Conservation (phyloP, 2,888 invertebrate species). For the Camponotus fellah region DNA sequence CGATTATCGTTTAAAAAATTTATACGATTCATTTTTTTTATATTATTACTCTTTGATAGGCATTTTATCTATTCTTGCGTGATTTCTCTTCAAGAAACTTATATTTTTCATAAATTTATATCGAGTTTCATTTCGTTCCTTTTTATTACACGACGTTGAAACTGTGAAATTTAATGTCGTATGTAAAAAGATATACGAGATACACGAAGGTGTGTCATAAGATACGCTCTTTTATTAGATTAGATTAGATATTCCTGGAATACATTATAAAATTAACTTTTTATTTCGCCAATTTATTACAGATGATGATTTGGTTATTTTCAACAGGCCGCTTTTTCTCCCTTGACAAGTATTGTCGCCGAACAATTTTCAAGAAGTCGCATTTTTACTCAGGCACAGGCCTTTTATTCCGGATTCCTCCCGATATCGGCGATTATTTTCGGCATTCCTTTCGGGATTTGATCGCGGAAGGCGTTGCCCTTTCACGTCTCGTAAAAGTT, state of each 20-base stretch:
- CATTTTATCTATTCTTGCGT: not conserved
- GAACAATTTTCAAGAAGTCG: not conserved
- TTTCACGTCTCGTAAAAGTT: conserved; percentile 41
- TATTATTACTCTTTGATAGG: no score
- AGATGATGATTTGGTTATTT: not conserved
- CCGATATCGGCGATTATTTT: conserved; percentile 8
- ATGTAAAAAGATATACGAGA: not conserved
- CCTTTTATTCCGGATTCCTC: conserved; percentile 19
- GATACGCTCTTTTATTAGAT: not conserved
- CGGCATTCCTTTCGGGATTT: not conserved
- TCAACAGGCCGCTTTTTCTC: not conserved
- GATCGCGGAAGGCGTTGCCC: conserved; percentile 31
- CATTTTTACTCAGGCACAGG: not conserved
- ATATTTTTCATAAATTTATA: not conserved
- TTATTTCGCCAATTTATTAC: not conserved
- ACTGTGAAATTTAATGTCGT: not conserved
- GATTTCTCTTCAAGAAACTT: not conserved
- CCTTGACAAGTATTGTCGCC: not conserved
- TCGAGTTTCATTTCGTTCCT: not conserved
- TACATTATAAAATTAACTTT: conserved; percentile 12
- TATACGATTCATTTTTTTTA: not conserved
- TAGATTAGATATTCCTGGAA: not conserved
- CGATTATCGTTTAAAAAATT: not conserved
- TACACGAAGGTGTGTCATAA: not conserved
- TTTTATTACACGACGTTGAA: not conserved